phyloP scores from a whole-genome alignment of 2,888 invertebrate genomes.

The Calephelis perditalis region DNA sequence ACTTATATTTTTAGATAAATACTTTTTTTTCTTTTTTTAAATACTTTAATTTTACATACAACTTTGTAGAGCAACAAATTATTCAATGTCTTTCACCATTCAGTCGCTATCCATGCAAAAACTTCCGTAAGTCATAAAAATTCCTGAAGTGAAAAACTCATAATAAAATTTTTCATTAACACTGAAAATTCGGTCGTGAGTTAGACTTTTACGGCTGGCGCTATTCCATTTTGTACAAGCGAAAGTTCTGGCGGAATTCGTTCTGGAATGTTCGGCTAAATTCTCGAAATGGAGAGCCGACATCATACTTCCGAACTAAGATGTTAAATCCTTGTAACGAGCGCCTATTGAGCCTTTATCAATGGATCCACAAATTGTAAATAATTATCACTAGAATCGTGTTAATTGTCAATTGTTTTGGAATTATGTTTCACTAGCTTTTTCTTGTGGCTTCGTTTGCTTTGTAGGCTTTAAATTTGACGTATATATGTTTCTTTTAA shows the following conservation, averaged over 20 bases:
- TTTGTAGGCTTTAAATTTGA: too few species aligned
- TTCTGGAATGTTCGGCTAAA: conserved; percentile 63
- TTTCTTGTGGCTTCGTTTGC: too few species aligned
- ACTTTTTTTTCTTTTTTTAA: too few species aligned
- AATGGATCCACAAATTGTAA: conserved; percentile 60
- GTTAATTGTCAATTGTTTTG: too few species aligned
- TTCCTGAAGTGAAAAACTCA: conserved; percentile 27
- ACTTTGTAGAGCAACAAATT: not conserved
- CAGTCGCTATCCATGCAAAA: conserved; percentile 1
- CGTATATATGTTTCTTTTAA: too few species aligned
- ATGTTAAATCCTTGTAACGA: conserved; percentile 66
- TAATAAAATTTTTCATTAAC: conserved; percentile 32
- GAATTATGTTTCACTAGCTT: too few species aligned
- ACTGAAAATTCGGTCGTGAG: conserved; percentile 29
- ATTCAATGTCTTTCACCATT: not conserved
- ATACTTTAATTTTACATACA: too few species aligned
- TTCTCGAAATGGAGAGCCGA: conserved; percentile 50
- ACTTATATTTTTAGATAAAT: too few species aligned
- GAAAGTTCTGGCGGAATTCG: conserved; percentile 64
- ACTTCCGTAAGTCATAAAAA: conserved; percentile 24
- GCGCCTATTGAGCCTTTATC: conserved; percentile 56
- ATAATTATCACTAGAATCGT: conserved; percentile 38
- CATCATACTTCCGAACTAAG: conserved; percentile 55
- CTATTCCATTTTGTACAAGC: conserved; percentile 38
- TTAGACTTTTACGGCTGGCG: conserved; percentile 36